Evolutionary conservation across 1,140 invertebrate genomes (phyloP), one percentile per base, ranked within the genome.

Genomic region (Lepidurus apus): DNA sequence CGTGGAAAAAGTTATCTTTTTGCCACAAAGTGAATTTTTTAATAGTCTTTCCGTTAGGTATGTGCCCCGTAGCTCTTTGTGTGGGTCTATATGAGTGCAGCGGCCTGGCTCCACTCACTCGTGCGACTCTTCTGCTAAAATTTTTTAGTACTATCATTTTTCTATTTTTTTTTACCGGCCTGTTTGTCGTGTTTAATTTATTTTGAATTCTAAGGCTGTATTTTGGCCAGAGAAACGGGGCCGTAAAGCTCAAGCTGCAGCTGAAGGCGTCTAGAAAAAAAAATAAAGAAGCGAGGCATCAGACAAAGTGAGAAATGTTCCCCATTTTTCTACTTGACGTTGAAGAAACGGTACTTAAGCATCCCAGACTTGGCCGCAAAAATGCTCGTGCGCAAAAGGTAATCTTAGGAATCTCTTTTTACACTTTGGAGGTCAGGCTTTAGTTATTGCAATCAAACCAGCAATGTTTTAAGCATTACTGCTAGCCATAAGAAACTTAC

Each of bases 331-430:
- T 65, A 21, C 21, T 65, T 65, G 53, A 65, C 53, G 53, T 65
- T 65, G 53, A 65, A 65, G 53, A 65, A 65, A 65, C 21, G 53
- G 53, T 65, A 17, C 53, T 65, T 65, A 65, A 65, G 53, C 53
- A 65, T 21, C 53, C 8, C 53, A 65, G 53, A 65, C 53, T 65
- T 65, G 53, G 53, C 53, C 53, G 53, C 53, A 21, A 13, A 34
- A 34, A 65, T 65, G 17, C 53, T 65, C 21, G 53, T 65, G 17
- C 17, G 53, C 6, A 65, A 65, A 65, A 65, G 21, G 13, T 13
- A 65, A 65, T 21, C 6, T 65, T 21, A 21, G 21, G 21, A 65
- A 65, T 65, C 53, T 65, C 53, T 65, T 13, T 17, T 65, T 13
- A 21, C 53, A 65, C 21, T 21, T 13, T n/a, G 53, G 17, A 65